Base-by-base conservation (phyloP, 2,888 invertebrate genomes). In the Diarsia rubi region DNA sequence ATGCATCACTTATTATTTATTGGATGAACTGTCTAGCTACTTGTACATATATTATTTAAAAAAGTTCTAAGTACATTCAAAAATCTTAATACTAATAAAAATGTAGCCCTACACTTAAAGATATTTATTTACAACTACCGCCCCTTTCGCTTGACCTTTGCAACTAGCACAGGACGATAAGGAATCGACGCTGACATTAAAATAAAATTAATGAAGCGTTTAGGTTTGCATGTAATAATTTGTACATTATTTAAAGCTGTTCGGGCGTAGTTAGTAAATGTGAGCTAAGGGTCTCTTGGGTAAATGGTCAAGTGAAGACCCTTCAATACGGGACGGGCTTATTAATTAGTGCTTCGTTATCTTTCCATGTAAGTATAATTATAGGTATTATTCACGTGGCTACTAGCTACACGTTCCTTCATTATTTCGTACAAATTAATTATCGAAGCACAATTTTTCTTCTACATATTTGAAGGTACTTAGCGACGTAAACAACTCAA, bases 151-250 rank as follows among this genome's bases (percentile, higher is more conserved):
- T 65, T 69, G 65, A 62, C 72, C 77, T 80, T 80, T 57, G 54
- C 57, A 80, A 80, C 72, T 76, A 80, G 60, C 37, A 63, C 67
- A 64, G 59, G 68, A 80, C 71, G 77, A 69, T 81, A 80, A 80
- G 65, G 73, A 81, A 31, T 69, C 24, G 52, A 62, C 72, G 73
- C 49, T 77, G 77, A 78, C 81, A 78, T 81, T 81, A 78, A 69
- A 81, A 81, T 81, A 78, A 81, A 77, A 69, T 81, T 73, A 81
- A 67, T 81, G 62, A 78, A 78, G 54, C 81, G 52, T 81, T 81
- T 73, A 66, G 57, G 47, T 66, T 66, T 67, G 62, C 69, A 67
- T 52, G 52, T 67, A 69, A 77, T 76, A 66, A 73, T 69, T 63
- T 78, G 69, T 63, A 66, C 49, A 67, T 73, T 81, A 71, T 73